Base-by-base conservation (phyloP, 2,888 invertebrate genomes). In the Thereva nobilitata region DNA sequence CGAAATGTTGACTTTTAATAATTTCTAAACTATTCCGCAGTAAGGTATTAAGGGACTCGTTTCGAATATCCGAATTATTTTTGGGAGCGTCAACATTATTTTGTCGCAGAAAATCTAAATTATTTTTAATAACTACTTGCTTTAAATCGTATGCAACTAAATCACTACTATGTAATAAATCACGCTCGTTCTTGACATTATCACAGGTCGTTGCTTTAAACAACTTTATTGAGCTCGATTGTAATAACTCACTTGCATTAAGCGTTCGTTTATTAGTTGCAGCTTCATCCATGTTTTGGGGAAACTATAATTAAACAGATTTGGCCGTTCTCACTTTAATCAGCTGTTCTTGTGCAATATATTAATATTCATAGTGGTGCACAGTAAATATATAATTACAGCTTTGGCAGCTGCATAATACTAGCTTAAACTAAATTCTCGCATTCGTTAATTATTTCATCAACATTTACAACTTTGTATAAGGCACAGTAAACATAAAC, bases 101-200 rank as follows among this genome's bases (percentile, higher is more conserved):
- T 50, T 55, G 47, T 34, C 61, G 70, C 66, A 73, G 67, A 68
- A 72, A 72, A 44, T 72, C 71, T 70, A 73, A 71, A 72, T 72
- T 73, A 68, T 67, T 69, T 72, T 73, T 73, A 64, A 71, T 71
- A 40, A 73, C 68, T 71, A 73, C 72, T 71, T 72, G 72, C 71
- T 70, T 73, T 71, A 73, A 72, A 71, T 72, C 69, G 66, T 72
- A 73, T 72, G 71, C 69, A 72, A 72, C 68, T 66, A 72, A 71
- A 70, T 72, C 72, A 72, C 67, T 68, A 70, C 44, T 64, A 35
- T 64, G 44, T 68, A 71, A 69, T 72, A 72, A 72, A 72, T 71
- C 72, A 73, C 72, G 66, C 67, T 66, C 69, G 71, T 71, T 72
- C 70, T 71, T 72, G 71, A 71, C 71, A 73, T 72, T 72, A 73